Evolutionary conservation across 2,888 invertebrate genomes (phyloP).

Genomic region (Cyrtodaria siliqua): DNA sequence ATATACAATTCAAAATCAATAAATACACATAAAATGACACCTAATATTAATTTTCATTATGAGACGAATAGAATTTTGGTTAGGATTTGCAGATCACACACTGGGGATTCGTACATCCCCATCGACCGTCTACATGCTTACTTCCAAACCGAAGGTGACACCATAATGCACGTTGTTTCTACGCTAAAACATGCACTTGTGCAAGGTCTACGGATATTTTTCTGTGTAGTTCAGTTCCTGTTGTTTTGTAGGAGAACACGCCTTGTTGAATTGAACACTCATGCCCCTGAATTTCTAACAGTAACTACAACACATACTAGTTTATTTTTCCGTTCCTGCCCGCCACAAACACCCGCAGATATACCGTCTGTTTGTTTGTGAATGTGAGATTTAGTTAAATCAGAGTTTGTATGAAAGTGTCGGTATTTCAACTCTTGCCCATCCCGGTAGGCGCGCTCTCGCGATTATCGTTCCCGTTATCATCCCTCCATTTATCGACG

Average conservation of each 20-base stretch:
- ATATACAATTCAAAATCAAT: conserved; percentile 43
- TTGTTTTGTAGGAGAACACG: conserved; percentile 12
- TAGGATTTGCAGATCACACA: not conserved
- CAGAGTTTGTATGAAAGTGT: not conserved
- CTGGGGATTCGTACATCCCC: no score
- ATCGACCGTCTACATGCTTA: no score
- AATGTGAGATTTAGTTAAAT: not conserved
- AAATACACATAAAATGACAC: conserved; percentile 16
- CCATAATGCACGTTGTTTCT: no score
- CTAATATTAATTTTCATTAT: not conserved
- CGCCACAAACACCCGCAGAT: not conserved
- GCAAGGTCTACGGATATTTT: no score
- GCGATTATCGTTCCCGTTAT: conserved; percentile 90
- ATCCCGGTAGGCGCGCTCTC: conserved; percentile 72
- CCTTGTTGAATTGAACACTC: conserved; percentile 25
- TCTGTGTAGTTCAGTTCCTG: no score
- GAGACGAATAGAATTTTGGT: not conserved
- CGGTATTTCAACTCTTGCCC: conserved; percentile 65
- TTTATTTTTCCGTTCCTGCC: no score
- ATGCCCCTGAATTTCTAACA: conserved; percentile 24
- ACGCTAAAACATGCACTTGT: no score
- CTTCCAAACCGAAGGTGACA: no score
- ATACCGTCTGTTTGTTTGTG: not conserved
- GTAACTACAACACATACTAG: conserved; percentile 1
- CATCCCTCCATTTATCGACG: conserved; percentile 96